Base-by-base conservation (phyloP, 37 sponge, comb jelly and placozoan species). In the Oopsacas minuta region DNA sequence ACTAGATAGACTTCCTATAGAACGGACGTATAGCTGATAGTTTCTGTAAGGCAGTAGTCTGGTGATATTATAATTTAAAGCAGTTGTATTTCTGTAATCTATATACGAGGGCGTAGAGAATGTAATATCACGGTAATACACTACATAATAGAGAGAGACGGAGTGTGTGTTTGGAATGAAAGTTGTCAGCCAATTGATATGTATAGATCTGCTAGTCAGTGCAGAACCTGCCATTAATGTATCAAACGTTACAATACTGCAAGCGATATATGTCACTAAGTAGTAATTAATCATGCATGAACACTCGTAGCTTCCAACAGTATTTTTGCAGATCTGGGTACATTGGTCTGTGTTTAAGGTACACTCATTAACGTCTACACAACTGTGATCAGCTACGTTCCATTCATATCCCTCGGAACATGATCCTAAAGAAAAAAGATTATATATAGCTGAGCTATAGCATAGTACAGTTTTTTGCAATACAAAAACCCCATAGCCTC, bases 281-380 rank as follows among this genome's bases (percentile, higher is more conserved):
- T 61, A 61, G 30, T 61, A 61, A 12, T 12, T 12, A 3, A 5
- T 12, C 75, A 3, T 12, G 22, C 75, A 61, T 32, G 20, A 10
- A 34, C 75, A 61, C 30, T 10, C 1, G 75, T 61, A 61, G 75
- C 75, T 61, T 3, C 75, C 75, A 7, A 61, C 22, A 10, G 17
- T 61, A 12, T 61, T 61, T 3, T 25, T 34, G 28, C 75, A 61
- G 1, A 61, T 10, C 30, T 61, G 75, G 28, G 22, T 3, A 34
- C 75, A 61, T 61, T 61, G 75, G 28, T 20, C 22, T 61, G 75
- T 61, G 1, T 7, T 3, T n/a, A n/a, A n/a, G n/a, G n/a, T n/a
- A n/a, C 75, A 61, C 75, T 61, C 75, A 61, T 61, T n/a, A 32
- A 61, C 28, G 28, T 61, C 75, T 61, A 61, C 75, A 61, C 75